Base-by-base conservation (phyloP, 2,113 vertebrate genomes). In the Ochotona curzoniae region DNA sequence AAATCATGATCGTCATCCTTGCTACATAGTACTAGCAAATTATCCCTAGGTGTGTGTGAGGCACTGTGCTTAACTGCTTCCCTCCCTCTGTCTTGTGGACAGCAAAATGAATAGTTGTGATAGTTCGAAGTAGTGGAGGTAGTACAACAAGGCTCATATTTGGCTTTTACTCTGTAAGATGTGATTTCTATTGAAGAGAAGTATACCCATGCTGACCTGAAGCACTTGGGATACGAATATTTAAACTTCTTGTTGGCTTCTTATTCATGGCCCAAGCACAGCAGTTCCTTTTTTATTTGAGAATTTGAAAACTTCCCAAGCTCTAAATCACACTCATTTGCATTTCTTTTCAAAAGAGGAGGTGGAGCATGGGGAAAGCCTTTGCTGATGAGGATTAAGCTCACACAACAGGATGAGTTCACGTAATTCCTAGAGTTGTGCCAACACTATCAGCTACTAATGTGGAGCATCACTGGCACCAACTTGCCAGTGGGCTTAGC, bases 301-400 rank as follows among this genome's bases (percentile, higher is more conserved):
- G 96, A 96, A 96, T 90, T 93, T 96, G 83, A 97, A 96, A 97
- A 93, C 54, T 66, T 96, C 87, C 81, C 92, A 94, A 79, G 85
- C 94, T 97, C 92, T 96, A 97, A 95, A 96, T 97, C 90, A 95
- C 79, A 87, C 81, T 95, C 66, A 97, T 98, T 97, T 98, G 95
- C 95, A 97, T 97, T 96, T 97, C 93, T 96, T 96, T 97, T 97
- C 93, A 96, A 92, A 95, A 79, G 28, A 66, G 85, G 93, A 97
- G 93, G 73, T 95, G 85, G 95, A 96, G 69, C 88, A 30, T 93
- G 66, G 82, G 95, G 80, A 91, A 97, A 96, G 82, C 79, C 70
- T 96, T 87, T 98, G 96, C 54, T 96, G 94, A 95, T 94, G 63
- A 96, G 89, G 95, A 95, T 97, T 95, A 96, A 97, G 95, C 54